Conservation (phyloP, 2,113 vertebrate genomes). For the Tringa solitaria region DNA sequence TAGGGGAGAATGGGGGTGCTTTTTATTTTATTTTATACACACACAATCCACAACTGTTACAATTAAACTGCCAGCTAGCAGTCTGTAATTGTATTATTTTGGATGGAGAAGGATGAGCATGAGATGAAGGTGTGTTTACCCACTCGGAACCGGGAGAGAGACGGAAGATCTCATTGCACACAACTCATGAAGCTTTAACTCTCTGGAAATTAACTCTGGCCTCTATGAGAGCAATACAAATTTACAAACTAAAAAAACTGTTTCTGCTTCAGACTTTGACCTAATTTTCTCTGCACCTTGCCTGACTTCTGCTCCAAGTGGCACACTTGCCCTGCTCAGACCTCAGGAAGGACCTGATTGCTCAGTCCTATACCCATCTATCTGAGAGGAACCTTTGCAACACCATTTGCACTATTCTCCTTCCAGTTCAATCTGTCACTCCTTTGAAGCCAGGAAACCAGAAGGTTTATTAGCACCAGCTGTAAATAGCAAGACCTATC, state of each 20-base stretch:
- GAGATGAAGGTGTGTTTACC: neutral
- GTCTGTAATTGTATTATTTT: neutral
- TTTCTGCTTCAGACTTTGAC: neutral
- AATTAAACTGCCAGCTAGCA: neutral
- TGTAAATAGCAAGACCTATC: neutral
- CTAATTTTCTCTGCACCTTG: neutral
- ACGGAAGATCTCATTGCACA: neutral
- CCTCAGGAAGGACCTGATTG: neutral
- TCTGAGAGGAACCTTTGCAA: neutral
- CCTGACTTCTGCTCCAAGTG: neutral
- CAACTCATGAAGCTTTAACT: neutral
- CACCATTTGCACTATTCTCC: neutral
- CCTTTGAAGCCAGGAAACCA: neutral
- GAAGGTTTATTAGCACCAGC: neutral
- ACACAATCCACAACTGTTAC: neutral
- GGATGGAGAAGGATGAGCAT: rapidly evolving
- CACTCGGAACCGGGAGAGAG: neutral
- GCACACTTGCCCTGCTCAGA: neutral
- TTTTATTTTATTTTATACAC: neutral
- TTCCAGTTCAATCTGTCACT: neutral
- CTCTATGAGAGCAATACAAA: neutral
- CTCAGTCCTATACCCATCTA: neutral
- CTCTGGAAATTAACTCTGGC: neutral
- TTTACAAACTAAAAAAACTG: too few species aligned
- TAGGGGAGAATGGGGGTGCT: too few species aligned